These are phyloP conservation scores for Trissonchulus sp. DNA, from an alignment of 2,888 invertebrate species.

Conservation along the genomic window DNA sequence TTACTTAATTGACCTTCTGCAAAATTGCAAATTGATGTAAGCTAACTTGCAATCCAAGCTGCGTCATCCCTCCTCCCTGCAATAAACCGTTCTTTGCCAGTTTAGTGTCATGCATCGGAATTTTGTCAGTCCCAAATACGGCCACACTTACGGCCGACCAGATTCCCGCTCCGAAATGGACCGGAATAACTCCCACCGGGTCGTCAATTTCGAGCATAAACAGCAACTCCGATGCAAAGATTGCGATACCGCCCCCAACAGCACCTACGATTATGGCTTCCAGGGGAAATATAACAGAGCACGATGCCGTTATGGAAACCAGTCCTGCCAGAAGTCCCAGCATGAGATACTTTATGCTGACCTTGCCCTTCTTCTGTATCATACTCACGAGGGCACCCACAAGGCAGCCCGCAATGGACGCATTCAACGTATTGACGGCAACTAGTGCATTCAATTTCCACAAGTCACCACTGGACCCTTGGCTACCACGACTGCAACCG, in stretches of 20 bases:
- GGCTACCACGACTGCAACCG: constrained; percentile 64
- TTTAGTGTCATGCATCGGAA: too few species aligned
- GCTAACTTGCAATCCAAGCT: background rate
- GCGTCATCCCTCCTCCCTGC: background rate
- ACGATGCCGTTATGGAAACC: constrained; percentile 71
- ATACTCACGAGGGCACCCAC: constrained; percentile 57
- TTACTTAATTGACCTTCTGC: too few species aligned
- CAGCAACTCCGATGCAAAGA: constrained; percentile 58
- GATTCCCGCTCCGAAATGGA: constrained; percentile 58
- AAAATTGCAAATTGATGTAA: too few species aligned
- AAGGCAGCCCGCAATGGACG: constrained; percentile 79
- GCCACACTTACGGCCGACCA: background rate
- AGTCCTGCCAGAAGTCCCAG: constrained; percentile 79
- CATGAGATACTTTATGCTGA: constrained; percentile 76
- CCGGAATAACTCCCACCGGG: constrained; percentile 85
- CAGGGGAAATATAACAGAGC: constrained; percentile 61
- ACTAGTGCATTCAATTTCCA: constrained; percentile 77
- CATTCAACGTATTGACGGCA: constrained; percentile 81
- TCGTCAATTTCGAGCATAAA: constrained; percentile 74
- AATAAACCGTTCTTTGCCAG: background rate
- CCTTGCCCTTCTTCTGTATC: constrained; percentile 56
- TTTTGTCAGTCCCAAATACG: background rate
- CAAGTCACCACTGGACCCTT: constrained; percentile 71
- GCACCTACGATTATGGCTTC: constrained; percentile 74
- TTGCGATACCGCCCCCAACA: constrained; percentile 61